Base-by-base conservation (phyloP, 2,797 vertebrate species). In the Apogon talboti region DNA sequence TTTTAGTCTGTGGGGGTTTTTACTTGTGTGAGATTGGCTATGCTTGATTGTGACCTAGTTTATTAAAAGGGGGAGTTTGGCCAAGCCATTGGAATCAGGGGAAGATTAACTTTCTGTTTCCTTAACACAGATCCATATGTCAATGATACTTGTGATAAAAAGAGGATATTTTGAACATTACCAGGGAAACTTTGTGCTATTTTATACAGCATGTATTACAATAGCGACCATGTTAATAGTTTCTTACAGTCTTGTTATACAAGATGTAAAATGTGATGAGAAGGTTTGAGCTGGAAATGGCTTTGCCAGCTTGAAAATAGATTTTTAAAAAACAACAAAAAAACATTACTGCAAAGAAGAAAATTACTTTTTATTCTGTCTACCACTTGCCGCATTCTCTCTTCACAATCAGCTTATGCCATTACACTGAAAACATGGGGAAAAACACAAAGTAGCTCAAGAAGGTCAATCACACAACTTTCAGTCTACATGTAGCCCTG, bases 1-100 rank as follows among this genome's bases (percentile, higher is more conserved):
- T 88, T 88, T 86, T 87, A 78, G 76, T 83, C 63, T 41, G 13
- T 54, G 59, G 68, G 63, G 43, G 2, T 76, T 85, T 87, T 21
- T 85, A 83, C 66, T 77, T 77, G 57, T 70, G 42, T 55, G 60
- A 81, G 79, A 88, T 86, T 89, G 89, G 79, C 87, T 87, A 62
- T 76, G 80, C 81, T 88, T 88, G 85, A 76, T 87, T 85, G 74
- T 92, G 92, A 93, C 92, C 92, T 86, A 93, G 75, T 92, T 94
- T 91, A 84, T 85, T 77, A 79, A 81, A 82, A 75, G 62, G 53
- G 76, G 74, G 74, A 48, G 81, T 75, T 70, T 85, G 82, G 82
- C 71, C 71, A 75, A 88, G 83, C 76, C 63, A 76, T 79, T 75
- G 79, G 90, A 93, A 91, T 89, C 81, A 74, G 81, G 70, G 87